Evolutionary conservation across 2,113 vertebrate species (phyloP), one percentile per base, ranked within the genome.

Genomic region (Porphyrio hochstetteri): DNA sequence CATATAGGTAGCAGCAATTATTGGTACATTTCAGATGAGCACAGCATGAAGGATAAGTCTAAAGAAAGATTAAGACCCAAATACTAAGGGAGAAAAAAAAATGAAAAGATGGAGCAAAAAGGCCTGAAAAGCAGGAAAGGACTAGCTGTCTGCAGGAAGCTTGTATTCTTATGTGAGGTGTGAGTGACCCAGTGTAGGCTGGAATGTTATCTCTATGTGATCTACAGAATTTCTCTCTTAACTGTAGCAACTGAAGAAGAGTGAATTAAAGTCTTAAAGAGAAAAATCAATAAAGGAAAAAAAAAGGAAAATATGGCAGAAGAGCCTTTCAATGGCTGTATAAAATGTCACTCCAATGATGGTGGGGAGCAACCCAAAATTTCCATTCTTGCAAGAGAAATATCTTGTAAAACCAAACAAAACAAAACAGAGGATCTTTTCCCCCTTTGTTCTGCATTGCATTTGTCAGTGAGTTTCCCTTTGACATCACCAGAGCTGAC

Each of bases 51-150:
- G 93, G 94, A 89, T 96, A 97, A 98, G 76, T 96, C 95, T 97
- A 96, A 97, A 97, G 97, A 94, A 98, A 98, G 96, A 98, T 97
- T 98, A 97, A 97, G 97, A 97, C 93, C 93, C 96, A 97, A 97
- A 98, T 97, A 97, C 94, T 97, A 97, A 97, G 89, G 83, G 92
- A 97, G 68, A 82, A 35, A 76, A 64, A 92, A 95, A 93, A 93
- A 93, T 77, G 86, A 97, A 97, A 97, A 97, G 83, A 94, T 48
- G 93, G 90, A 94, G 94, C 38, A 38, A 97, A 98, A 96, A 96
- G 86, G 81, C 79, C 96, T 96, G 79, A 97, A 97, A 97, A 90
- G 93, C 93, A 94, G 97, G 96, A 97, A 97, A 97, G 90, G 91
- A 96, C 96, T 96, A 38, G 88, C 86, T 97, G 92, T 95, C 98